Conservation (phyloP, 2,797 vertebrate species). For the Anas capensis region DNA sequence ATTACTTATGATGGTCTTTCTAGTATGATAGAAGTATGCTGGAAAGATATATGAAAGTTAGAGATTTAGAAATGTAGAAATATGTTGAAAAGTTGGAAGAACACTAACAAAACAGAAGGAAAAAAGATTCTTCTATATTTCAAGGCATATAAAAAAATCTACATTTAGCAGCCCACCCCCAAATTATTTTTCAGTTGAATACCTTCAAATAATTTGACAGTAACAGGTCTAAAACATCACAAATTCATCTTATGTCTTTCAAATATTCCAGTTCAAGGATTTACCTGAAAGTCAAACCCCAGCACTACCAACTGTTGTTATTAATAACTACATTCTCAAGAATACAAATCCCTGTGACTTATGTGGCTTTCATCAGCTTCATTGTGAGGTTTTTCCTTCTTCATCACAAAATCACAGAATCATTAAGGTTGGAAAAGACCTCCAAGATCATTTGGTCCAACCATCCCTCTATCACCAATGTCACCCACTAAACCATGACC, state of each 20-base stretch:
- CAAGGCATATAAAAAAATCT: not conserved
- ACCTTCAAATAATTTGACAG: not conserved
- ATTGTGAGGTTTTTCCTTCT: not conserved
- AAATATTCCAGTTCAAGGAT: not conserved
- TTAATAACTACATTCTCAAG: not conserved
- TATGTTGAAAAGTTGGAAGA: not conserved
- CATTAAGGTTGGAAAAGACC: too few relatives aligned
- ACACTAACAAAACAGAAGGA: not conserved
- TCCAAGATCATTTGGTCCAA: too few relatives aligned
- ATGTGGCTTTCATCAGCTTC: not conserved
- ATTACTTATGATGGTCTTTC: not conserved
- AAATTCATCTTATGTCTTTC: not conserved
- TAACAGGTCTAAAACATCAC: not conserved
- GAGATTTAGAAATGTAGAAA: too few relatives aligned
- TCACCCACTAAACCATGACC: too few relatives aligned
- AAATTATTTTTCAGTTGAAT: not conserved
- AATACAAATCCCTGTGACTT: accelerated
- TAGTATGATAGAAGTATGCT: not conserved
- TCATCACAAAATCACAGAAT: too few relatives aligned
- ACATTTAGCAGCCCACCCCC: not conserved
- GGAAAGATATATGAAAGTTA: too few relatives aligned
- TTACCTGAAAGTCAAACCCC: not conserved
- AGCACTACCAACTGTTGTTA: not conserved
- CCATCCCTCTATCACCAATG: too few relatives aligned
- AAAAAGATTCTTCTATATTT: not conserved